A percentile compares a stretch with the other conserved stretches of the same genome.
These are phyloP conservation scores for Meandrina meandrites DNA, from an alignment of 92 coral and sea anemone species.

Conservation along the genomic window DNA sequence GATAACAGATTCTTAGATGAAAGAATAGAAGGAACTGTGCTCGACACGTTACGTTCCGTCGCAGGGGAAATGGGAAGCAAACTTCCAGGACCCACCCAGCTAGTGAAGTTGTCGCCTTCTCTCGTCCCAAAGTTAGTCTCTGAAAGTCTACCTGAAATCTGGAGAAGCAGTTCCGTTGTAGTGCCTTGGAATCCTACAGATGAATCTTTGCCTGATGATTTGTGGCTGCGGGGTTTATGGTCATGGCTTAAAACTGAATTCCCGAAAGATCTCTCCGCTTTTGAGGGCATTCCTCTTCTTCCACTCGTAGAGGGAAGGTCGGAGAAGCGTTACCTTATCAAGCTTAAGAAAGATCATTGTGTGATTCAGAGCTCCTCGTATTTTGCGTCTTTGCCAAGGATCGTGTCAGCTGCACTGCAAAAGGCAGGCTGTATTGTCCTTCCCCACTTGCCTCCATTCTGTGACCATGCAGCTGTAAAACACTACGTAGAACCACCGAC, in stretches of 20 bases:
- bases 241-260: conserved; percentile 88
- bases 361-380: conserved; percentile 86
- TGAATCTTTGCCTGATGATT: conserved; percentile 64
- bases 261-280: conserved; percentile 75
- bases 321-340: conserved; percentile 64
- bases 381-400: conserved; percentile 82
- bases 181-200: conserved; percentile 82
- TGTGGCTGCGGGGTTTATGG: conserved; percentile 88
- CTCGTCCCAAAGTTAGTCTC: conserved; percentile 79
- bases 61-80: conserved; percentile 61
- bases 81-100: conserved; percentile 68
- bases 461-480: conserved; percentile 81
- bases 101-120: conserved; percentile 64
- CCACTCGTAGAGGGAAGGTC: conserved; percentile 59
- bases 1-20: conserved; percentile 76
- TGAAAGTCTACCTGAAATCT: conserved; percentile 75
- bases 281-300: conserved; percentile 85
- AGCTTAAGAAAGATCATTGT: conserved; percentile 64
- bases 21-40: conserved; percentile 51
- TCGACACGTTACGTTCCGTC: conserved; percentile 59
- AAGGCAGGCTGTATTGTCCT: conserved; percentile 85
- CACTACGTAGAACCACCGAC: conserved; percentile 90
- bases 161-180: conserved; percentile 63
- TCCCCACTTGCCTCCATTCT: conserved; percentile 80
- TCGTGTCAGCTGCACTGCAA: conserved; percentile 72